Conservation (phyloP, 2,888 invertebrate genomes). For the Cyclophora punctaria region DNA sequence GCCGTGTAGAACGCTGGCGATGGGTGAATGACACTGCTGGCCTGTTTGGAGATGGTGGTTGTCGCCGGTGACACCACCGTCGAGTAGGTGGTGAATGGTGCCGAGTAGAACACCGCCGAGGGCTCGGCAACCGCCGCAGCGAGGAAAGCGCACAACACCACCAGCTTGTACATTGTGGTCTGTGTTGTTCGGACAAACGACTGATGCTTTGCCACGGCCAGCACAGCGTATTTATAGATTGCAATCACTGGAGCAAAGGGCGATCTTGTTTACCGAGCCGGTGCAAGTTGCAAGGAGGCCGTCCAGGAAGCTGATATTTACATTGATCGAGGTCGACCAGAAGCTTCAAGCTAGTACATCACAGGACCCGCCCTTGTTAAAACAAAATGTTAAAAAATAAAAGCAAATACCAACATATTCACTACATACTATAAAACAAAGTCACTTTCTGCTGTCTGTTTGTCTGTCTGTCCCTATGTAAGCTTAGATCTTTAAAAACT, state of each 20-base stretch:
- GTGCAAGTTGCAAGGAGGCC: constrained; percentile 38
- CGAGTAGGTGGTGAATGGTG: constrained; percentile 33
- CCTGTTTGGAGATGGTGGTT: constrained; percentile 49
- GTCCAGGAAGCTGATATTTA: constrained; percentile 64
- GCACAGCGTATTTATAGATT: constrained; percentile 53
- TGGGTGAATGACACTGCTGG: constrained; percentile 61
- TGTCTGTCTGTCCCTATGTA: no score
- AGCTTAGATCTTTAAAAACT: no score
- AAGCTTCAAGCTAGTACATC: constrained; percentile 33
- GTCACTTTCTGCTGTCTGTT: no score
- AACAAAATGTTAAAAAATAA: constrained; percentile 13
- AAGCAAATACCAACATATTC: neutral
- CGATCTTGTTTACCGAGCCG: constrained; percentile 57
- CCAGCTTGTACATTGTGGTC: constrained; percentile 68
- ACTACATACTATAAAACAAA: no score
- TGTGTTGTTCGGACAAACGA: constrained; percentile 56
- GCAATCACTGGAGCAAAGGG: constrained; percentile 46
- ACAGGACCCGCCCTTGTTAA: constrained; percentile 23
- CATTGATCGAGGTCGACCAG: constrained; percentile 48
- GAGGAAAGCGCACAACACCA: constrained; percentile 77
- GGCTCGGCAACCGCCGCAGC: constrained; percentile 71
- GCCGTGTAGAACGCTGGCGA: constrained; percentile 44
- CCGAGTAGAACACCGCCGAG: constrained; percentile 19
- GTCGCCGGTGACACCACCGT: constrained; percentile 37
- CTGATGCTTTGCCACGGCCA: constrained; percentile 42